A percentile compares a stretch with the other conserved stretches of the same genome.
These are phyloP conservation scores for Ormyrus thymus DNA, from an alignment of 2,888 invertebrate species.

Conservation along the genomic window DNA sequence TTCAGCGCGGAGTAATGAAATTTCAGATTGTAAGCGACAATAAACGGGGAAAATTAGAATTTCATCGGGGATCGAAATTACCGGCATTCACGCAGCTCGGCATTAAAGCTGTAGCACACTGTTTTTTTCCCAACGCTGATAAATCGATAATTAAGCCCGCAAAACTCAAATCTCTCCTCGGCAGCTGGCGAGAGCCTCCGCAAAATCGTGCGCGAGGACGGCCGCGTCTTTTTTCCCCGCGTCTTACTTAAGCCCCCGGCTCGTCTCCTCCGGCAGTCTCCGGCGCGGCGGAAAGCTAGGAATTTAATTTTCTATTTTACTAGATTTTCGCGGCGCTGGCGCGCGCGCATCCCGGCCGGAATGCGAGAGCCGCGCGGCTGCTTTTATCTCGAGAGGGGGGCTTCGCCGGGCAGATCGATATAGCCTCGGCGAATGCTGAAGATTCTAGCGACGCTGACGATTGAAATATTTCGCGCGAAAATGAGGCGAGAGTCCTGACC, in stretches of 20 bases:
- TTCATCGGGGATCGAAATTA: too few relatives aligned
- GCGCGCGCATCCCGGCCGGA: conserved; percentile 17
- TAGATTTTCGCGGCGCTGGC: conserved; percentile 34
- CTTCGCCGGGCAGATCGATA: conserved; percentile 17
- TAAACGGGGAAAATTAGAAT: too few relatives aligned
- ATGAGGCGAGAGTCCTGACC: neutral
- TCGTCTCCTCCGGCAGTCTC: too few relatives aligned
- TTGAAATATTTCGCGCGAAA: conserved; percentile 42
- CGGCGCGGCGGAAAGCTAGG: conserved; percentile 27
- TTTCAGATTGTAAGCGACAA: too few relatives aligned
- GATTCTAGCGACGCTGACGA: conserved; percentile 20
- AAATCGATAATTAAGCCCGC: too few relatives aligned
- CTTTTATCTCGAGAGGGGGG: conserved; percentile 10
- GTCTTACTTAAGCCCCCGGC: neutral
- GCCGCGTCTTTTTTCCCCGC: neutral
- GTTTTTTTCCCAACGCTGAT: too few relatives aligned
- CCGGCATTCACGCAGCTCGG: too few relatives aligned
- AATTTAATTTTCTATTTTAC: conserved; percentile 61
- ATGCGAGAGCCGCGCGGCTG: conserved; percentile 12
- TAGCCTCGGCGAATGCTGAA: conserved; percentile 16
- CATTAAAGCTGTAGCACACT: too few relatives aligned
- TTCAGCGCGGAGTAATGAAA: too few relatives aligned
- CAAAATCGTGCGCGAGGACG: too few relatives aligned
- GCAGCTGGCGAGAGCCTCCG: too few relatives aligned
- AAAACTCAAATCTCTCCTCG: too few relatives aligned